Evolutionary conservation across 1,140 invertebrate species (phyloP).

Genomic region (Lerema accius): DNA sequence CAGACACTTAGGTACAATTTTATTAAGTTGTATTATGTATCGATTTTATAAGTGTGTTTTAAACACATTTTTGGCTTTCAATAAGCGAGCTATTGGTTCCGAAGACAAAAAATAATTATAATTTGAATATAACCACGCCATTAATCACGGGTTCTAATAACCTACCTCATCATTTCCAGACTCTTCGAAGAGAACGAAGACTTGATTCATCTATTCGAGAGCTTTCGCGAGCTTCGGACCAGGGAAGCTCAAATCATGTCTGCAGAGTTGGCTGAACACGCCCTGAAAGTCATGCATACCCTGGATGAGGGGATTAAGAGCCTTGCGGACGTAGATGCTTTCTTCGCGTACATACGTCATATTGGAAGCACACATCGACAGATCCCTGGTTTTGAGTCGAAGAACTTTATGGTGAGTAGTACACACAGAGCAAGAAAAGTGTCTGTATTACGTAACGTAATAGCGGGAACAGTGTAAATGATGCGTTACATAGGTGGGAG

Average conservation of each 20-base stretch:
- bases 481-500: no score
- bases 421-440: no score
- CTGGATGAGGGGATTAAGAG: conserved; percentile 93
- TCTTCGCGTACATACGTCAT: conserved; percentile 90
- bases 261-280: conserved; percentile 92
- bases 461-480: no score
- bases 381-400: conserved; percentile 91
- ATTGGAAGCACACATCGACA: conserved; percentile 92
- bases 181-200: conserved; percentile 95
- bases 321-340: conserved; percentile 92
- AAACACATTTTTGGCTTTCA: no score
- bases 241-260: conserved; percentile 90
- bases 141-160: conserved; percentile 3
- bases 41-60: no score
- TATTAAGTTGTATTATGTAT: no score
- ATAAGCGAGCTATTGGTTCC: no score
- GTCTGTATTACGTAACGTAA: no score
- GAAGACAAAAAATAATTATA: no score
- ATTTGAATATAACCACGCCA: no score
- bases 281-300: conserved; percentile 93
- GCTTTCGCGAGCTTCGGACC: conserved; percentile 89
- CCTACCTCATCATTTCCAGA: conserved; percentile 80
- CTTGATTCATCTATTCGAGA: conserved; percentile 90
- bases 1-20: no score
- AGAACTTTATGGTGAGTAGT: conserved; percentile 94